phyloP scores from a whole-genome alignment of 2,797 vertebrate genomes.

The Tiaroga cobitis region DNA sequence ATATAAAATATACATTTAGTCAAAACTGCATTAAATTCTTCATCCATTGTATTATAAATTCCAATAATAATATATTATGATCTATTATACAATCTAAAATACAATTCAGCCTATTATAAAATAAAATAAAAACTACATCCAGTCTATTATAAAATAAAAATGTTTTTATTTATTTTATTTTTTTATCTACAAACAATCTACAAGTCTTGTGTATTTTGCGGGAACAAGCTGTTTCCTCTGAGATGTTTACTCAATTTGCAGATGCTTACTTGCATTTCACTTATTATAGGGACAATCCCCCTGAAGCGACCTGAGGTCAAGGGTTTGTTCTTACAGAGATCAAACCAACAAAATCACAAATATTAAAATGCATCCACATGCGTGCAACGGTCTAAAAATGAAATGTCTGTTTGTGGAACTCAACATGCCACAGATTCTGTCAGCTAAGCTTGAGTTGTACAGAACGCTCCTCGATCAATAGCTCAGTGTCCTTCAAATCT shows the following conservation, averaged over 20 bases:
- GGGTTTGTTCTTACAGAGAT: background rate
- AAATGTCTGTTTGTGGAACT: background rate
- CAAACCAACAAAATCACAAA: background rate
- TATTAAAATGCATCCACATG: background rate
- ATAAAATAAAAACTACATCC: background rate
- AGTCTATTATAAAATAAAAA: background rate
- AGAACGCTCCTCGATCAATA: conserved; percentile 1
- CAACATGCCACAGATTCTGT: background rate
- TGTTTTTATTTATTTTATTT: no score
- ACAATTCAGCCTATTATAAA: background rate
- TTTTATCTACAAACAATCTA: background rate
- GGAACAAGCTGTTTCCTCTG: background rate
- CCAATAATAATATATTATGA: background rate
- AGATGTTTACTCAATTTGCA: background rate
- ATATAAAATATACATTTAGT: no score
- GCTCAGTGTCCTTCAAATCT: background rate
- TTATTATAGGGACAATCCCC: background rate
- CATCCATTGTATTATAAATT: background rate
- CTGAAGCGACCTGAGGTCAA: background rate
- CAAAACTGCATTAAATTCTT: background rate
- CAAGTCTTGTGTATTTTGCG: background rate
- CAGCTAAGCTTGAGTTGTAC: background rate
- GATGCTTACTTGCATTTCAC: background rate
- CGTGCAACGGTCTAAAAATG: background rate
- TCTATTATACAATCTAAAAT: background rate